phyloP scores from a whole-genome alignment of 2,113 vertebrate genomes.

The Excalfactoria chinensis region DNA sequence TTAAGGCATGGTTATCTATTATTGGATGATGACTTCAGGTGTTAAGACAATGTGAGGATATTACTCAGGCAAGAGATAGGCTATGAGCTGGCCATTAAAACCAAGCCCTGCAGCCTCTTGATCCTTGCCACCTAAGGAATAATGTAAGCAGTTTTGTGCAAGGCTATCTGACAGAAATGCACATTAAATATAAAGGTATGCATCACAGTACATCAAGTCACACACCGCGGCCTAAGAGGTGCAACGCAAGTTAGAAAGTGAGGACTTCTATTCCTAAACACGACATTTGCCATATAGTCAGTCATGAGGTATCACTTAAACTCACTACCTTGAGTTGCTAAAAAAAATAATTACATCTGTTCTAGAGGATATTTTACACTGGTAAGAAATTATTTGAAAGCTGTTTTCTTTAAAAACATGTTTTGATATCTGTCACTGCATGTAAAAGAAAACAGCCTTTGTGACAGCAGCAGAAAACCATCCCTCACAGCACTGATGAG shows the following conservation, averaged over 20 bases:
- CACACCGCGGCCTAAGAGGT: not conserved
- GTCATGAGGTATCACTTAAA: not conserved
- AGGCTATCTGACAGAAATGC: not conserved
- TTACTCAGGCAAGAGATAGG: constrained; percentile 36
- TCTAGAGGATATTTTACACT: not conserved
- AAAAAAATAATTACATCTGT: not conserved
- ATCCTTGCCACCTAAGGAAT: not conserved
- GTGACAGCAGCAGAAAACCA: constrained; percentile 8
- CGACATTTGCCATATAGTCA: not conserved
- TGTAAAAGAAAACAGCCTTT: not conserved
- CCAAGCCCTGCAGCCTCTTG: constrained; percentile 36
- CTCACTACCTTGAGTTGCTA: not conserved
- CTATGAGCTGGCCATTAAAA: constrained; percentile 50
- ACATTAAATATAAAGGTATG: not conserved
- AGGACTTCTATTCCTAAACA: not conserved
- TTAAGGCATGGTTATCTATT: constrained; percentile 45
- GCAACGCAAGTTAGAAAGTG: not conserved
- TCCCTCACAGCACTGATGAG: not conserved
- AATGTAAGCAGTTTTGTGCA: not conserved
- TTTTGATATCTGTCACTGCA: not conserved
- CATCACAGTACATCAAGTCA: not conserved
- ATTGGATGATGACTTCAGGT: constrained; percentile 38
- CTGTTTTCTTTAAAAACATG: too few species aligned
- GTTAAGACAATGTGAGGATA: constrained; percentile 61
- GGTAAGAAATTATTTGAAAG: too few species aligned